Conservation (phyloP, 2,113 vertebrate species). For the Mola mola region DNA sequence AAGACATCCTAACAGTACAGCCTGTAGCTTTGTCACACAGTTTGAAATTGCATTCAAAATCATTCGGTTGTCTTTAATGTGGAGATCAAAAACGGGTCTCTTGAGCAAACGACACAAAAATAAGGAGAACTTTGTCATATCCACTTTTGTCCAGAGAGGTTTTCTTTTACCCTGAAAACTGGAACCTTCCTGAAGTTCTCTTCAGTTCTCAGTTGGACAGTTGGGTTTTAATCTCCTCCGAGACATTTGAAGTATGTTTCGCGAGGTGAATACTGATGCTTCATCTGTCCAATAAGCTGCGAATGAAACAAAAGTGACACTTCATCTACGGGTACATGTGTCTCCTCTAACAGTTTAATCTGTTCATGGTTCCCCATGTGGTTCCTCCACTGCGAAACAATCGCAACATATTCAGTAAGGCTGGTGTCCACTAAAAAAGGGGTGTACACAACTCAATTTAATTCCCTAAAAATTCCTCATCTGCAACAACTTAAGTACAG, state of each 20-base stretch:
- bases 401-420: too few relatives aligned
- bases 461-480: too few relatives aligned
- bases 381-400: background rate
- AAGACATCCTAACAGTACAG: conserved; percentile 18
- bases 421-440: too few relatives aligned
- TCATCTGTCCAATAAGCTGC: conserved; percentile 29
- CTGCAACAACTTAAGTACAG: too few relatives aligned
- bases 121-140: background rate
- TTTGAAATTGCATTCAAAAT: conserved; percentile 37
- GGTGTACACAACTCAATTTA: too few relatives aligned
- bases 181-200: background rate
- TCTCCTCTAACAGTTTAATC: background rate
- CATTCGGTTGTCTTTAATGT: conserved; percentile 42
- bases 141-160: background rate
- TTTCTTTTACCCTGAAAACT: background rate
- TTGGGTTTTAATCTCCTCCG: background rate
- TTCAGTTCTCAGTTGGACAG: background rate
- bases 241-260: conserved; percentile 9
- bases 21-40: conserved; percentile 24
- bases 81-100: too few relatives aligned
- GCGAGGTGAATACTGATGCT: conserved; percentile 25
- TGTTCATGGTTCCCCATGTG: conserved; percentile 7
- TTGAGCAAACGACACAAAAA: background rate
- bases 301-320: conserved; percentile 23
- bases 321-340: conserved; percentile 9